Evolutionary conservation across 2,888 invertebrate species (phyloP).

Genomic region (Thera obeliscata): DNA sequence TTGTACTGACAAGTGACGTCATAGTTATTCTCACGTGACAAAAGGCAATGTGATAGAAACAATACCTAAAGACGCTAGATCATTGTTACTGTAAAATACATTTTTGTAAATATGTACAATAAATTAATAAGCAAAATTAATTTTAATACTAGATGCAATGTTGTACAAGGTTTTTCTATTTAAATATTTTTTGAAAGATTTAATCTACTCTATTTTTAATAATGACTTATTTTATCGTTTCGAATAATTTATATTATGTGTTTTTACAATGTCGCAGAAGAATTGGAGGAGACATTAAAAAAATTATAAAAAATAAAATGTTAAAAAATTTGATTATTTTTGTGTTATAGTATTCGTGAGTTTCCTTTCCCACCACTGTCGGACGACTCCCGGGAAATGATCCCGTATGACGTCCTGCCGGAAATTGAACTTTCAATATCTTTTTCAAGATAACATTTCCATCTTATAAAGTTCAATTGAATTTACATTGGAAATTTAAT

Average conservation of each 20-base stretch:
- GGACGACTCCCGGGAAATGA: conserved; percentile 65
- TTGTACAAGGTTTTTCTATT: conserved; percentile 82
- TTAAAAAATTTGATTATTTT: conserved; percentile 77
- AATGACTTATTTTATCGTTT: conserved; percentile 83
- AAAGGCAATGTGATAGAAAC: conserved; percentile 80
- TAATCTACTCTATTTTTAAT: conserved; percentile 83
- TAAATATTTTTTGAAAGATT: conserved; percentile 82
- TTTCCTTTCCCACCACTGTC: conserved; percentile 67
- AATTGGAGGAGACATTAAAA: conserved; percentile 79
- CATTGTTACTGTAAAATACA: conserved; percentile 83
- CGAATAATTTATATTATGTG: conserved; percentile 83
- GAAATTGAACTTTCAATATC: conserved; percentile 59
- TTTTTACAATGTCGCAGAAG: conserved; percentile 81
- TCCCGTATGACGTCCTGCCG: conserved; percentile 65
- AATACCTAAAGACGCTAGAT: conserved; percentile 83
- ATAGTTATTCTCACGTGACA: conserved; percentile 37
- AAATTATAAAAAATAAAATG: conserved; percentile 82
- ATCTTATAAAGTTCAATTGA: conserved; percentile 30
- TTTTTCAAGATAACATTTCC: conserved; percentile 24
- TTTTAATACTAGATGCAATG: conserved; percentile 81
- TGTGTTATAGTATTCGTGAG: conserved; percentile 62
- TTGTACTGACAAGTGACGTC: conserved; percentile 28
- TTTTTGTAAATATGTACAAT: conserved; percentile 83
- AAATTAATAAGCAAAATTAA: conserved; percentile 74
- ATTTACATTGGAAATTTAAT: conserved; percentile 57